Conservation (phyloP, 2,797 vertebrate genomes). For the Lutjanus argentimaculatus region DNA sequence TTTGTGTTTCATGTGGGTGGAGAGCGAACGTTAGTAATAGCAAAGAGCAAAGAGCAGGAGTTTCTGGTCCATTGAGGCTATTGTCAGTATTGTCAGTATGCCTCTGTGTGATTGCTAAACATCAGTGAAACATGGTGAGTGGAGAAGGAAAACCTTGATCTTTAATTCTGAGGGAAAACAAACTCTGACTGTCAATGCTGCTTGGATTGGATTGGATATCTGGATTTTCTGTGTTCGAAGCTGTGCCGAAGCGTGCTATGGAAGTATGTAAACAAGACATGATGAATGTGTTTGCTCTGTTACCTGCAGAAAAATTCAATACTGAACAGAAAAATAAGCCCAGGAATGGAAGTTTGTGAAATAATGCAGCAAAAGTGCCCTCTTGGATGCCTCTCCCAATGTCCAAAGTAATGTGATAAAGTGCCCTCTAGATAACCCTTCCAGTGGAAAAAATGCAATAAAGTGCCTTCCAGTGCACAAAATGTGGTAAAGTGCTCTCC, state of each 20-base stretch:
- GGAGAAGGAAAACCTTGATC: constrained; percentile 61
- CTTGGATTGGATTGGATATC: constrained; percentile 13
- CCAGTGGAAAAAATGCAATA: too few species aligned
- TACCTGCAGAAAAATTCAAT: constrained; percentile 4
- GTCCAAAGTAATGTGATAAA: too few species aligned
- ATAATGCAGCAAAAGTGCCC: too few species aligned
- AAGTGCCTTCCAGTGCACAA: too few species aligned
- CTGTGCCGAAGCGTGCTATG: background rate
- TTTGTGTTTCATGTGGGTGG: constrained; percentile 65
- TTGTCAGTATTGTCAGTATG: constrained; percentile 35
- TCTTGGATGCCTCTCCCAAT: too few species aligned
- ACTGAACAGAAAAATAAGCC: background rate
- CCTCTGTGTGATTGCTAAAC: constrained; percentile 64
- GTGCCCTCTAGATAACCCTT: too few species aligned
- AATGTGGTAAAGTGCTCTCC: too few species aligned
- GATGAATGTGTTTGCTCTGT: background rate
- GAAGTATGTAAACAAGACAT: constrained; percentile 11
- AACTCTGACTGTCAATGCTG: constrained; percentile 59
- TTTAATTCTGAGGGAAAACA: constrained; percentile 71
- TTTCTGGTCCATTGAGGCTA: constrained; percentile 66
- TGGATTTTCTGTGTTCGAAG: constrained; percentile 20
- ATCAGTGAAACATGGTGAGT: constrained; percentile 56
- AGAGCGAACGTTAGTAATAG: constrained; percentile 59
- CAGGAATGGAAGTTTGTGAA: background rate
- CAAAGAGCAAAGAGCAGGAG: constrained; percentile 58